These are phyloP conservation scores for Scrobipalpa costella DNA, from an alignment of 2,888 invertebrate species.

Conservation along the genomic window DNA sequence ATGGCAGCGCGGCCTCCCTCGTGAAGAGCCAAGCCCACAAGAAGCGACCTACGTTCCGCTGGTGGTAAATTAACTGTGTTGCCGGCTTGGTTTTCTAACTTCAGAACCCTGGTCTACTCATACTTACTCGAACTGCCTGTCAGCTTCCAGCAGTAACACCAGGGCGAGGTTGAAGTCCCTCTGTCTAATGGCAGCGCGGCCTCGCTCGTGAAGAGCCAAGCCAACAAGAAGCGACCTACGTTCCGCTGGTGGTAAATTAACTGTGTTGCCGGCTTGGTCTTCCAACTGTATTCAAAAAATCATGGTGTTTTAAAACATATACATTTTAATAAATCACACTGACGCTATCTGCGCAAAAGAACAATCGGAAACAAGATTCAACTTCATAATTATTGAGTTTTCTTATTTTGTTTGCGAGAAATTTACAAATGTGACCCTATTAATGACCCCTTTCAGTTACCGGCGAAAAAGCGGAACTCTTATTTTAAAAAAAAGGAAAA, in stretches of 20 bases:
- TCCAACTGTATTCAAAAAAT: conserved; percentile 85
- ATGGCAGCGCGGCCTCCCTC: conserved; percentile 88
- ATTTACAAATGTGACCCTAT: too few species aligned
- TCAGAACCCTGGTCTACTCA: too few species aligned
- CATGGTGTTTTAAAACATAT: too few species aligned
- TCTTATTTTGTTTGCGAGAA: too few species aligned
- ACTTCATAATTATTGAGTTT: too few species aligned
- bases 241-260: conserved; percentile 86
- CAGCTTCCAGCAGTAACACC: conserved; percentile 88
- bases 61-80: conserved; percentile 86
- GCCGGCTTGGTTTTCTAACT: conserved; percentile 90
- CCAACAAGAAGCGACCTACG: conserved; percentile 86
- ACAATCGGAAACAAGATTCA: too few species aligned
- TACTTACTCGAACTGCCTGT: conserved; percentile 83
- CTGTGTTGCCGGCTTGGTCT: conserved; percentile 88
- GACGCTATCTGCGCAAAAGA: too few species aligned
- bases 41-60: conserved; percentile 84
- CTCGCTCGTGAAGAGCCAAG: conserved; percentile 90
- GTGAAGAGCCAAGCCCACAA: conserved; percentile 89
- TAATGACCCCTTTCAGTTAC: too few species aligned
- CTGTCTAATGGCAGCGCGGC: conserved; percentile 83
- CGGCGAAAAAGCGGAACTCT: too few species aligned
- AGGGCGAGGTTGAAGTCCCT: conserved; percentile 86
- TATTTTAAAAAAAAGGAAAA: too few species aligned
- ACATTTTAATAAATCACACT: too few species aligned